phyloP scores from a whole-genome alignment of 2,797 vertebrate genomes.

The Forpus xanthops region DNA sequence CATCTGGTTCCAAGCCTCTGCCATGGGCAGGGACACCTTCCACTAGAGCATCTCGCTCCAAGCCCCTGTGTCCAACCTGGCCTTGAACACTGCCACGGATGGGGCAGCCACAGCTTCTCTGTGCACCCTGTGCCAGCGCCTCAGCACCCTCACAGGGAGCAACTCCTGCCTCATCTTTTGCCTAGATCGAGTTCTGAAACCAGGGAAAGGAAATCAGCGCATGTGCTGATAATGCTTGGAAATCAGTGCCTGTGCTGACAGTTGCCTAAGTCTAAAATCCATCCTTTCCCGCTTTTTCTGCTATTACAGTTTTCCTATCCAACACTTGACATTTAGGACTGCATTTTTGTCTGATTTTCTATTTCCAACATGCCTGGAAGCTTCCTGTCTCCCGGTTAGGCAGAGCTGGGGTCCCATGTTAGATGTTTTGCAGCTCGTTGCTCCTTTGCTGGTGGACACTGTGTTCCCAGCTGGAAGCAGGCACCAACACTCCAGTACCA shows the following conservation, averaged over 20 bases:
- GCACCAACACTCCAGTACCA: fast-evolving
- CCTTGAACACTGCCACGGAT: neutral
- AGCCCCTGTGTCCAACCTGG: too few relatives aligned
- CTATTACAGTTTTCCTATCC: neutral
- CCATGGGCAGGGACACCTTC: neutral
- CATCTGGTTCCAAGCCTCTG: neutral
- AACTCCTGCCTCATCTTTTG: neutral
- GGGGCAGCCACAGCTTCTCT: neutral
- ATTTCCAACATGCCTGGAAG: neutral
- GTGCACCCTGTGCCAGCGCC: neutral
- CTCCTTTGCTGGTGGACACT: neutral
- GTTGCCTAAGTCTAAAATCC: neutral
- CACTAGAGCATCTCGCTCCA: neutral
- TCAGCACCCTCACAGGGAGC: neutral
- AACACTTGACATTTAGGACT: neutral
- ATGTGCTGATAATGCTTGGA: neutral
- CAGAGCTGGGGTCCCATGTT: neutral
- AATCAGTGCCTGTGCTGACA: neutral
- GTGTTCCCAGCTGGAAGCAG: neutral
- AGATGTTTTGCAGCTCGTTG: neutral
- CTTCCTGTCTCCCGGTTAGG: neutral
- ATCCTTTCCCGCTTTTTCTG: neutral
- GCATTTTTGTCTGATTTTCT: neutral
- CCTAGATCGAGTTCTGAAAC: neutral
- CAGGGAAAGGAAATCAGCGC: neutral